phyloP scores from a whole-genome alignment of 2,888 invertebrate genomes.

The Diaperis boleti region DNA sequence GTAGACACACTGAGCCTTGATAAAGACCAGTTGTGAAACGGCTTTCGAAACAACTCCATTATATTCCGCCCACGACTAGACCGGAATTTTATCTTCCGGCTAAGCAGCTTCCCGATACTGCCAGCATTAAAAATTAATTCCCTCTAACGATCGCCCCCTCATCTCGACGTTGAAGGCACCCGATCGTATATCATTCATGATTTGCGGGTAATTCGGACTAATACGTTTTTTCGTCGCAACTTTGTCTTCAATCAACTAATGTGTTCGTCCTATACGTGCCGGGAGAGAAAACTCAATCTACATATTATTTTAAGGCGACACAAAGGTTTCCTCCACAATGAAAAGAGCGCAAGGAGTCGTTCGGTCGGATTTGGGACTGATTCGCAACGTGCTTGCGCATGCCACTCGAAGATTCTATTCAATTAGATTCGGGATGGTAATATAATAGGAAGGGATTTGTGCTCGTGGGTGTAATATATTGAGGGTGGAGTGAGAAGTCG shows the following conservation, averaged over 20 bases:
- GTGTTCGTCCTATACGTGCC: background rate
- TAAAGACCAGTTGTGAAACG: too few species aligned
- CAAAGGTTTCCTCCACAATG: background rate
- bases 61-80: too few species aligned
- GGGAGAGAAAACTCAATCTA: slow-evolving; percentile 16
- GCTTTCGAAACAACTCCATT: too few species aligned
- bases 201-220: background rate
- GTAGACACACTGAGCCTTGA: too few species aligned
- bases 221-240: slow-evolving; percentile 5
- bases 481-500: background rate
- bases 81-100: too few species aligned
- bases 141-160: too few species aligned
- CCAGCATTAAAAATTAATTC: too few species aligned
- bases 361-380: slow-evolving; percentile 10
- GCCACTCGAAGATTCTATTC: slow-evolving; percentile 9
- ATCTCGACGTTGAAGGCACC: background rate
- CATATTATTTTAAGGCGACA: slow-evolving; percentile 5
- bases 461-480: background rate
- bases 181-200: slow-evolving; percentile 6
- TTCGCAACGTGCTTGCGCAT: slow-evolving; percentile 14
- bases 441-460: slow-evolving; percentile 5
- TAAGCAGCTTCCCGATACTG: too few species aligned
- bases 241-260: slow-evolving; percentile 16
- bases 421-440: slow-evolving; percentile 1
- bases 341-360: background rate